Percentiles rank a stretch among this genome's conserved stretches.
Evolutionary conservation across 2,888 invertebrate genomes (phyloP).

Genomic region (Andrena dorsata): DNA sequence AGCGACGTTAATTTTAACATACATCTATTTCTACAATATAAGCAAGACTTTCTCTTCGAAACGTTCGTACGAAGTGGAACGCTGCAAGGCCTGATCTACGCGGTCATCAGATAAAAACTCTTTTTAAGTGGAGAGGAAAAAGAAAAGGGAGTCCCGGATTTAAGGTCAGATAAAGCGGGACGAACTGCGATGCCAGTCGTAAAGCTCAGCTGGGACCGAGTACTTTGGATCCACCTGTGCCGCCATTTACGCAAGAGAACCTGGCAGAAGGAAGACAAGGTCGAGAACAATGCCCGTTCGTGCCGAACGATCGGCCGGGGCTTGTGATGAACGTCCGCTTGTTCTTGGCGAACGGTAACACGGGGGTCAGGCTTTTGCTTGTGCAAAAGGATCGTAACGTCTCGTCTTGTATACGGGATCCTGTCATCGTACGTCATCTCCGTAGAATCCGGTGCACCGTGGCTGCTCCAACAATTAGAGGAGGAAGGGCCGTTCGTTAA

Average conservation of each 20-base stretch:
- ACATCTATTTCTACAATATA: constrained; percentile 39
- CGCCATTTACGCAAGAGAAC: constrained; percentile 26
- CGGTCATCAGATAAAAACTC: constrained; percentile 45
- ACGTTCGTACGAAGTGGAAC: constrained; percentile 34
- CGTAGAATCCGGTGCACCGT: neutral
- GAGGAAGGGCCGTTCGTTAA: constrained; percentile 3
- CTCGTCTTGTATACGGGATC: neutral
- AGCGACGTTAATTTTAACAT: constrained; percentile 43
- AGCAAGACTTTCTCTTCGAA: constrained; percentile 47
- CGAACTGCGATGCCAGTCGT: constrained; percentile 39
- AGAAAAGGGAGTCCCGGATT: constrained; percentile 28
- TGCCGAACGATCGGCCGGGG: constrained; percentile 51
- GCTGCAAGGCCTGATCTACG: neutral
- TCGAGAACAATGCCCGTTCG: constrained; percentile 57
- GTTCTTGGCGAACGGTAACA: constrained; percentile 30
- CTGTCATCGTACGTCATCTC: constrained; percentile 8
- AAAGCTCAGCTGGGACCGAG: constrained; percentile 6
- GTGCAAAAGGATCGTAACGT: constrained; percentile 18
- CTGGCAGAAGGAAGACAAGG: constrained; percentile 20
- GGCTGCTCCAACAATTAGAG: constrained; percentile 5
- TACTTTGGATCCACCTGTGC: constrained; percentile 37
- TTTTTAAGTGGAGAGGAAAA: constrained; percentile 2
- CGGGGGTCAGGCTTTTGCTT: constrained; percentile 26
- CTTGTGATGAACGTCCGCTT: constrained; percentile 50
- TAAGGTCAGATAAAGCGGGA: constrained; percentile 51